A percentile compares a stretch with the other conserved stretches of the same genome.
These are phyloP conservation scores for Gephyroberyx darwinii DNA, from an alignment of 2,797 vertebrate species.

Conservation along the genomic window DNA sequence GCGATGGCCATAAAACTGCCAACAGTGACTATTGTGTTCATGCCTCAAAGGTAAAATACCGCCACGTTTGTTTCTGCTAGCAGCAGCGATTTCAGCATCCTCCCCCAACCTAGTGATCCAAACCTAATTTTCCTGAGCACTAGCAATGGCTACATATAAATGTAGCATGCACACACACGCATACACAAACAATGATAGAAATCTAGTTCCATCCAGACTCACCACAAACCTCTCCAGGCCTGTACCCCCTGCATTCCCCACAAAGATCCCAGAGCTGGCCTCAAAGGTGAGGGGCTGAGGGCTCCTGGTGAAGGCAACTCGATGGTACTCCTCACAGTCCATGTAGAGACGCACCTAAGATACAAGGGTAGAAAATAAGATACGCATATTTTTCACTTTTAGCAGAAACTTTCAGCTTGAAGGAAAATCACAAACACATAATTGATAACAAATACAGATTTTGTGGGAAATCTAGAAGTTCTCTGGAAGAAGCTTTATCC, in stretches of 20 bases:
- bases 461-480: no score
- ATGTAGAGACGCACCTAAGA: constrained; percentile 84
- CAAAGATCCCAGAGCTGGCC: constrained; percentile 91
- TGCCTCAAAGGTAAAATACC: constrained; percentile 38
- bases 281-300: constrained; percentile 84
- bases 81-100: not conserved
- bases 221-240: constrained; percentile 90
- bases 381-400: not conserved
- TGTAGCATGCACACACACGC: not conserved
- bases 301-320: constrained; percentile 83
- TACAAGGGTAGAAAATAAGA: not conserved
- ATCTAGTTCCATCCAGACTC: constrained; percentile 68
- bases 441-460: no score
- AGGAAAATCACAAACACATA: no score
- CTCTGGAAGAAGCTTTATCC: no score
- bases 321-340: constrained; percentile 93
- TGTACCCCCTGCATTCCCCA: constrained; percentile 92
- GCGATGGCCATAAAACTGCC: constrained; percentile 45
- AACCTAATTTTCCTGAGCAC: no score
- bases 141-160: not conserved
- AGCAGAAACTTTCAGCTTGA: no score
- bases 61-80: constrained; percentile 36
- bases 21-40: constrained; percentile 53
- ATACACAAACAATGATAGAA: not conserved
- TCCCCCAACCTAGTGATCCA: not conserved